Conservation (phyloP, 2,797 vertebrate genomes). For the Prionace glauca region DNA sequence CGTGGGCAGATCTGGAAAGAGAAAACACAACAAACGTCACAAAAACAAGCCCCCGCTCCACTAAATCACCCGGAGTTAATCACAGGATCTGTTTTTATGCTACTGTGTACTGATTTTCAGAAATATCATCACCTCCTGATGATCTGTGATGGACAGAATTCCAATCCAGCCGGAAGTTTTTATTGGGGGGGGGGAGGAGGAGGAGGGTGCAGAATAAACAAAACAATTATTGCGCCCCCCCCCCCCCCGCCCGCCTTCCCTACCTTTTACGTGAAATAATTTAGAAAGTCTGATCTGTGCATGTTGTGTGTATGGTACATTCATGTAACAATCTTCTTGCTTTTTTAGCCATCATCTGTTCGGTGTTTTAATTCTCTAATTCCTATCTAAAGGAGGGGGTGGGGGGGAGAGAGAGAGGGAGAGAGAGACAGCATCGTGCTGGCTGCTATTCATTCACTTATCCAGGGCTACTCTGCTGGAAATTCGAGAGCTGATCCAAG, state of each 20-base stretch:
- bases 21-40: background rate
- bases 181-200: background rate
- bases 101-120: constrained; percentile 14
- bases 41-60: background rate
- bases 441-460: constrained; percentile 56
- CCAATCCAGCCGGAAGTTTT: background rate
- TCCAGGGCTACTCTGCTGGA: constrained; percentile 77
- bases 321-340: background rate
- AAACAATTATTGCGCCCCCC: background rate
- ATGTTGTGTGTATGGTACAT: background rate
- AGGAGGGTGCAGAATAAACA: background rate
- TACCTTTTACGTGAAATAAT: background rate
- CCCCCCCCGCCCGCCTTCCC: too few relatives aligned
- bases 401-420: too few relatives aligned
- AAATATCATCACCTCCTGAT: background rate
- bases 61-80: constrained; percentile 16
- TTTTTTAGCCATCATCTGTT: constrained; percentile 42
- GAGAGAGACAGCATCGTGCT: constrained; percentile 42
- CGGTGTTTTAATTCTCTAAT: constrained; percentile 43
- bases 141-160: background rate
- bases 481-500: constrained; percentile 90
- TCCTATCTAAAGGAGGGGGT: constrained; percentile 50
- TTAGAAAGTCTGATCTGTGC: background rate
- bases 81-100: background rate
- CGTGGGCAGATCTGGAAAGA: background rate